Evolutionary conservation across 2,888 invertebrate genomes (phyloP).

Genomic region (Saturnia japonica): DNA sequence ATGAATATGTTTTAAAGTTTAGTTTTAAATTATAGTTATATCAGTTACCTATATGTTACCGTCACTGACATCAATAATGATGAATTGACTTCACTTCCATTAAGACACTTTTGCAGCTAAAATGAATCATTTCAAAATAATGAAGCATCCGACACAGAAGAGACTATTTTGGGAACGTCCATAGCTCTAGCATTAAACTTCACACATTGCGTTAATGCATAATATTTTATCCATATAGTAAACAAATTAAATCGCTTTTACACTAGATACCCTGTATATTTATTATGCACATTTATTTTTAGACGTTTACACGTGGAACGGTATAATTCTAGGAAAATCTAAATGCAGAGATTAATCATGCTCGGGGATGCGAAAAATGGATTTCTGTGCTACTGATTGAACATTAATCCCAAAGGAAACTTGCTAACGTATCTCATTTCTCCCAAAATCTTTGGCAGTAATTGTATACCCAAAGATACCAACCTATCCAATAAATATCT

Average conservation of each 20-base stretch:
- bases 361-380: slow-evolving; percentile 22
- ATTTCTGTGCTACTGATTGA: slow-evolving; percentile 29
- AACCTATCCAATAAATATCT: slow-evolving; percentile 35
- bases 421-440: slow-evolving; percentile 37
- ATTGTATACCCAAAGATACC: slow-evolving; percentile 25
- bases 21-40: not conserved
- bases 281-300: slow-evolving; percentile 4
- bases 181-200: slow-evolving; percentile 19
- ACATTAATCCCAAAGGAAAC: slow-evolving; percentile 42
- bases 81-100: not conserved
- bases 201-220: slow-evolving; percentile 10
- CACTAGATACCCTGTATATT: not conserved
- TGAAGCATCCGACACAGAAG: slow-evolving; percentile 37
- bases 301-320: slow-evolving; percentile 3
- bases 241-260: not conserved
- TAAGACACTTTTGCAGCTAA: slow-evolving; percentile 38
- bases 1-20: too few species aligned
- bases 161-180: slow-evolving; percentile 36
- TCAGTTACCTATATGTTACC: not conserved
- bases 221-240: slow-evolving; percentile 6
- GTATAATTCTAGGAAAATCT: slow-evolving; percentile 10
- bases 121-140: slow-evolving; percentile 49
- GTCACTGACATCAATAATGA: not conserved
- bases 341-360: slow-evolving; percentile 29
- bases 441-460: slow-evolving; percentile 42